Percentiles rank a stretch among this genome's conserved stretches.
Evolutionary conservation across 2,797 vertebrate genomes (phyloP).

Genomic region (Naso thynnoides): DNA sequence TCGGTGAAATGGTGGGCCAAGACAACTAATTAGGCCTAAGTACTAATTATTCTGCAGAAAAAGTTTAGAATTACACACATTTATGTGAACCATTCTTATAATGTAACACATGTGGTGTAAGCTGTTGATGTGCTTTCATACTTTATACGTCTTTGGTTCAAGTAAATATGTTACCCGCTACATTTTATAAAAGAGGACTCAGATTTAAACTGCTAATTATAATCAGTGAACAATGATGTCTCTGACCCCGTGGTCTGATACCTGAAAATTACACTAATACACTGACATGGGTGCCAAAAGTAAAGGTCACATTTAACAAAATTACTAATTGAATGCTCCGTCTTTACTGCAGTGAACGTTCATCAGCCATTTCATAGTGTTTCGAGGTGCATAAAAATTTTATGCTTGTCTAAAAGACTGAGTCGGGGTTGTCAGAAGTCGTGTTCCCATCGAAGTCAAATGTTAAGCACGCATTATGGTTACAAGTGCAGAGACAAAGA

Average conservation of each 20-base stretch:
- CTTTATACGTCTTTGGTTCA: neutral
- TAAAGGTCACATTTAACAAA: neutral
- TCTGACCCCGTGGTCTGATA: neutral
- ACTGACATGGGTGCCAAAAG: neutral
- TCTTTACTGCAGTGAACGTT: neutral
- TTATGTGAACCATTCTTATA: constrained; percentile 14
- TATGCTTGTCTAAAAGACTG: neutral
- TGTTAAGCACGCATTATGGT: neutral
- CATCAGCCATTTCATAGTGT: neutral
- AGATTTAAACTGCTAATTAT: neutral
- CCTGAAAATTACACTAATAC: neutral
- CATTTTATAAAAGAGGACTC: neutral
- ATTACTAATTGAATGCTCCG: neutral
- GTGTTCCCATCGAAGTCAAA: neutral
- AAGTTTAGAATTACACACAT: neutral
- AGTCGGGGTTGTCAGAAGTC: neutral
- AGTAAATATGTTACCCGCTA: too few species aligned
- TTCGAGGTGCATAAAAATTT: neutral
- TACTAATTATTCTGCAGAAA: constrained; percentile 36
- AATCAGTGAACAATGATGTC: neutral
- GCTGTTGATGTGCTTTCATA: neutral
- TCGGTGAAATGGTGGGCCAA: constrained; percentile 39
- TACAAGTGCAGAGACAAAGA: neutral
- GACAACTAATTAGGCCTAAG: constrained; percentile 54
- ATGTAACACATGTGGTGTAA: neutral